Evolutionary conservation across 2,888 invertebrate genomes (phyloP).

Genomic region (Tinea semifulvella): DNA sequence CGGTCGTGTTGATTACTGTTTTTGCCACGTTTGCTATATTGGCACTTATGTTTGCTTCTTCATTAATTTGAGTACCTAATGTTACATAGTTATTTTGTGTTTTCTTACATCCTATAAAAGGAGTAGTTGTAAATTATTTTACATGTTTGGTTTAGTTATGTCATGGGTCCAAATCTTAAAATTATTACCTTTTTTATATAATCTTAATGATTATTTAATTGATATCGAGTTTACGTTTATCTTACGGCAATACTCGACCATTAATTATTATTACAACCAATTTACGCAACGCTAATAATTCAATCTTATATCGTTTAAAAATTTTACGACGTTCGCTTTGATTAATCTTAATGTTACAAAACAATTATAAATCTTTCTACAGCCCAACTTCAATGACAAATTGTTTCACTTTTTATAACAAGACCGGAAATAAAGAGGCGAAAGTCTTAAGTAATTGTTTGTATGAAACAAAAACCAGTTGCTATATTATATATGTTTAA

Average conservation of each 20-base stretch:
- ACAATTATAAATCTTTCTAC: neutral
- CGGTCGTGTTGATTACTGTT: slow-evolving; percentile 8
- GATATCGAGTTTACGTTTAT: slow-evolving; percentile 1
- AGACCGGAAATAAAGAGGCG: slow-evolving; percentile 1
- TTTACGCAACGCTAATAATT: neutral
- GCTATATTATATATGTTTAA: slow-evolving; percentile 8
- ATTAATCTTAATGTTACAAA: too few species aligned
- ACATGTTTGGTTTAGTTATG: too few species aligned
- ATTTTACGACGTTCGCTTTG: neutral
- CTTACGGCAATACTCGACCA: neutral
- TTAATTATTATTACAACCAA: neutral
- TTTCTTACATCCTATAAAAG: too few species aligned
- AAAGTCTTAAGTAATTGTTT: slow-evolving; percentile 7
- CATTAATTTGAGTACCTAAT: neutral
- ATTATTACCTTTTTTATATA: neutral
- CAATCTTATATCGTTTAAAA: neutral
- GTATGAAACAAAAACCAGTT: neutral
- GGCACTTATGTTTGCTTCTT: too few species aligned
- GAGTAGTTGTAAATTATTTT: too few species aligned
- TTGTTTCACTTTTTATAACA: slow-evolving; percentile 1
- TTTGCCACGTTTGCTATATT: too few species aligned
- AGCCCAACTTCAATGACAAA: neutral
- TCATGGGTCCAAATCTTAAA: too few species aligned
- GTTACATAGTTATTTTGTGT: neutral
- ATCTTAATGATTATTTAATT: neutral